Percentiles rank a stretch among this genome's conserved stretches.
Conservation (phyloP, 2,888 invertebrate species). For the Eumerus sabulonum region DNA sequence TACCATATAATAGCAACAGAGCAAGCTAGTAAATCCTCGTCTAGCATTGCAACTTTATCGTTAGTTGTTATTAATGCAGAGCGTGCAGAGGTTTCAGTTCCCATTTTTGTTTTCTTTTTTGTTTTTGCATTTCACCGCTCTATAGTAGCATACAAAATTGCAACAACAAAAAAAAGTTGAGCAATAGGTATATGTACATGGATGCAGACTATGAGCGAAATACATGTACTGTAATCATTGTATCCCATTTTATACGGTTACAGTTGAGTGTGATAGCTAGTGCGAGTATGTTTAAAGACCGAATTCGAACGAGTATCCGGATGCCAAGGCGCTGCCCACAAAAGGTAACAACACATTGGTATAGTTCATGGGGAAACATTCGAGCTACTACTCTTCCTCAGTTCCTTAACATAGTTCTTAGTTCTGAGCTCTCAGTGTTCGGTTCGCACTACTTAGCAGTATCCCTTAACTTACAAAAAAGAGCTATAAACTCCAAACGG, state of each 20-base stretch:
- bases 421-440: too few species aligned
- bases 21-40: conserved; percentile 9
- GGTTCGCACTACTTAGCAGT: conserved; percentile 22
- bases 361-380: neutral
- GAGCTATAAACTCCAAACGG: conserved; percentile 58
- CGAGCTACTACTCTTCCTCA: neutral
- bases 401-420: too few species aligned
- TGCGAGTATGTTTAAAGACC: too few species aligned
- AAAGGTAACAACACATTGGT: conserved; percentile 17
- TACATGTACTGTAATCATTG: conserved; percentile 55
- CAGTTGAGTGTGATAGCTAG: neutral
- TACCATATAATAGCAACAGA: conserved; percentile 5
- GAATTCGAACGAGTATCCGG: neutral
- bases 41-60: conserved; percentile 49
- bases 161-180: conserved; percentile 22
- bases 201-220: neutral
- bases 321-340: neutral
- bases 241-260: too few species aligned
- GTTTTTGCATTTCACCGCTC: neutral
- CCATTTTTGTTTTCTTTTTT: too few species aligned
- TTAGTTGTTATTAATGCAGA: conserved; percentile 64
- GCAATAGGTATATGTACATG: too few species aligned
- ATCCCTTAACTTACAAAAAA: conserved; percentile 56
- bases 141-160: conserved; percentile 28
- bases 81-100: conserved; percentile 34